Conservation (phyloP, 2,113 vertebrate genomes). For the Bucco capensis region DNA sequence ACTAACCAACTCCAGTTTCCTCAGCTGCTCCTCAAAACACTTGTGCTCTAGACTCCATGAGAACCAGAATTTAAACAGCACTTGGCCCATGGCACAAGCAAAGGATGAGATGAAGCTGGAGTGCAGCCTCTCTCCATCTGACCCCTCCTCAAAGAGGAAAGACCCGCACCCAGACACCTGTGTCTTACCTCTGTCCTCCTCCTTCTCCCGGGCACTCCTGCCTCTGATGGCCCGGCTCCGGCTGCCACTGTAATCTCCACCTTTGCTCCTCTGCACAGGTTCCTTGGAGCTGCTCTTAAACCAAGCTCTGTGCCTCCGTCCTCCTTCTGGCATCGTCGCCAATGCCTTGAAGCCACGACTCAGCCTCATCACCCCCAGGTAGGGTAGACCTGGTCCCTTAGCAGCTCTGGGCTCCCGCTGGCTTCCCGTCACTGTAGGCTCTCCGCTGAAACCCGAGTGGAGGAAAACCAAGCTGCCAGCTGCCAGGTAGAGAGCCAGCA, state of each 20-base stretch:
- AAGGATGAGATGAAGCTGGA: background rate
- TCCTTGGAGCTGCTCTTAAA: constrained; percentile 77
- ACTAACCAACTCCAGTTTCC: no score
- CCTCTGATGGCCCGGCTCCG: constrained; percentile 81
- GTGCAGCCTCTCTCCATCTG: background rate
- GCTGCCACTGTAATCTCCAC: constrained; percentile 74
- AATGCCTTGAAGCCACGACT: constrained; percentile 77
- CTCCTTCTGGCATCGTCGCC: background rate
- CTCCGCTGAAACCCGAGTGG: constrained; percentile 82
- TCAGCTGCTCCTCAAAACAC: no score
- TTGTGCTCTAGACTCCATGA: background rate
- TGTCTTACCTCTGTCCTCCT: constrained; percentile 87
- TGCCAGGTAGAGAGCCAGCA: constrained; percentile 90
- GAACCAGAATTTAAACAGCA: background rate
- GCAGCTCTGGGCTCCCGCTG: background rate
- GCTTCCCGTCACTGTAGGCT: constrained; percentile 43
- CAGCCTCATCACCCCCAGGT: constrained; percentile 70
- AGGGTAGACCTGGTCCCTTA: constrained; percentile 63
- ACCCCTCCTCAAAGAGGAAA: background rate
- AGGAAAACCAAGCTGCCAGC: constrained; percentile 92
- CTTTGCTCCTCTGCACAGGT: constrained; percentile 42
- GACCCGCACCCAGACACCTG: rapidly evolving
- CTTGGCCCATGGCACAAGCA: background rate
- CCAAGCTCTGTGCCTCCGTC: constrained; percentile 80
- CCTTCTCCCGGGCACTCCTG: constrained; percentile 80